These are phyloP conservation scores for Tinea trinotella DNA, from an alignment of 2,888 invertebrate genomes.

Conservation along the genomic window DNA sequence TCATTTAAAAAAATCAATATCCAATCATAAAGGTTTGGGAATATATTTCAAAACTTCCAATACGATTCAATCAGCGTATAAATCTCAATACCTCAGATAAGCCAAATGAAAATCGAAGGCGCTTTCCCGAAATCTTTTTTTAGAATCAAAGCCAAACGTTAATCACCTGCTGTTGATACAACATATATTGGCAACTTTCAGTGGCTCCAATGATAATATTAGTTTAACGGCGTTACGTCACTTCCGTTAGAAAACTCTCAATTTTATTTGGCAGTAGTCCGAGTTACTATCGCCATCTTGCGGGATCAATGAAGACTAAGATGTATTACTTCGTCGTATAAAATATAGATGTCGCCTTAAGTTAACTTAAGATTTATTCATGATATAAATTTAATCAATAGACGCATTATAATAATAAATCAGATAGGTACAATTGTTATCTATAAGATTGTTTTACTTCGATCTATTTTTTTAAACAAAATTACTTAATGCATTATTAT, in stretches of 20 bases:
- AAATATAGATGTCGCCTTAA: slow-evolving; percentile 3
- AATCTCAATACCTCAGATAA: neutral
- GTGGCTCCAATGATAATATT: slow-evolving; percentile 10
- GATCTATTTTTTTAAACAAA: too few species aligned
- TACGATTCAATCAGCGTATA: neutral
- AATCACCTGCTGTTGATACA: slow-evolving; percentile 13
- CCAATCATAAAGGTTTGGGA: neutral
- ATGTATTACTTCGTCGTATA: neutral
- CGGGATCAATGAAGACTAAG: slow-evolving; percentile 13
- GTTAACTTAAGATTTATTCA: neutral
- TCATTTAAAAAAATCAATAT: too few species aligned
- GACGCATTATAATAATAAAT: neutral
- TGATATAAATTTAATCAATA: neutral
- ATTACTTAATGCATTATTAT: too few species aligned
- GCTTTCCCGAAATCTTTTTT: neutral
- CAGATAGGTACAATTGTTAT: neutral
- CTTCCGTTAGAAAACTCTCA: slow-evolving; percentile 2
- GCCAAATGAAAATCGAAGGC: neutral
- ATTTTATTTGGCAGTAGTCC: neutral
- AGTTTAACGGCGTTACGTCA: slow-evolving; percentile 15
- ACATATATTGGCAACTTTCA: slow-evolving; percentile 16
- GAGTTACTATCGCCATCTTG: neutral
- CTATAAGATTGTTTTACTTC: too few species aligned
- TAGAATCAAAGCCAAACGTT: slow-evolving; percentile 10
- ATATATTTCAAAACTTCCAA: neutral